These are phyloP conservation scores for Drosophila grimshawi DNA, from an alignment of 1,140 invertebrate species.

Conservation along the genomic window DNA sequence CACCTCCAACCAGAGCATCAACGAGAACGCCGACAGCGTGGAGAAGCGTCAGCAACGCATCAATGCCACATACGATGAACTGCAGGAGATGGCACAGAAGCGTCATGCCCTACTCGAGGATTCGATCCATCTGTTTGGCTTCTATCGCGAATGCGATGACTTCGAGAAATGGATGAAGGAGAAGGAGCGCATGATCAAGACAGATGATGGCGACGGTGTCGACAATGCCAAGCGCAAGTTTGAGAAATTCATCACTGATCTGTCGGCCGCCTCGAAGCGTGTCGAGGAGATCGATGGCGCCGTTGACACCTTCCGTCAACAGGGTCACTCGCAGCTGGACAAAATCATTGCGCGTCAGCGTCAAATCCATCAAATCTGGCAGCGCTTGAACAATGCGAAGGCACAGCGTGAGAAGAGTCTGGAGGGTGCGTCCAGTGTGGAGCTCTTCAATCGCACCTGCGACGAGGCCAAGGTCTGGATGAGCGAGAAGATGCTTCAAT, in stretches of 20 bases:
- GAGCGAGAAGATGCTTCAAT: conserved; percentile 94
- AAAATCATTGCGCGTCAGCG: conserved; percentile 92
- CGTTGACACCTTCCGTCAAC: conserved; percentile 93
- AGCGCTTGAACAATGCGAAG: conserved; percentile 94
- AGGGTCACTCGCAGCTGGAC: conserved; percentile 95
- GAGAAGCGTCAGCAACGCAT: conserved; percentile 92
- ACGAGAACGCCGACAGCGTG: conserved; percentile 89
- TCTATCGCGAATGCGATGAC: conserved; percentile 98
- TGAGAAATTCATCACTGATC: conserved; percentile 97
- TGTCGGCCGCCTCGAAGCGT: conserved; percentile 95
- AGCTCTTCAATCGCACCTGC: conserved; percentile 96
- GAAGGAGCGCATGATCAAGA: conserved; percentile 94
- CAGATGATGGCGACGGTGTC: conserved; percentile 93
- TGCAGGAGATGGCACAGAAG: conserved; percentile 91
- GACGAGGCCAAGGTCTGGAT: conserved; percentile 98
- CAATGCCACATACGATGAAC: conserved; percentile 91
- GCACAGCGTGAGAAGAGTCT: conserved; percentile 95
- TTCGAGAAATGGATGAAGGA: conserved; percentile 99
- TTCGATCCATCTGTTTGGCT: conserved; percentile 95
- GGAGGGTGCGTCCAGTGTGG: conserved; percentile 96
- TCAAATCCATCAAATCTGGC: conserved; percentile 95
- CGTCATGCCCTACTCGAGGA: conserved; percentile 95
- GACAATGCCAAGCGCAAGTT: conserved; percentile 97
- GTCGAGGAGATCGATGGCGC: conserved; percentile 95
- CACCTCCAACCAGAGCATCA: conserved; percentile 72